Evolutionary conservation across 2,113 vertebrate species (phyloP).

Genomic region (Campylomormyrus numenius): DNA sequence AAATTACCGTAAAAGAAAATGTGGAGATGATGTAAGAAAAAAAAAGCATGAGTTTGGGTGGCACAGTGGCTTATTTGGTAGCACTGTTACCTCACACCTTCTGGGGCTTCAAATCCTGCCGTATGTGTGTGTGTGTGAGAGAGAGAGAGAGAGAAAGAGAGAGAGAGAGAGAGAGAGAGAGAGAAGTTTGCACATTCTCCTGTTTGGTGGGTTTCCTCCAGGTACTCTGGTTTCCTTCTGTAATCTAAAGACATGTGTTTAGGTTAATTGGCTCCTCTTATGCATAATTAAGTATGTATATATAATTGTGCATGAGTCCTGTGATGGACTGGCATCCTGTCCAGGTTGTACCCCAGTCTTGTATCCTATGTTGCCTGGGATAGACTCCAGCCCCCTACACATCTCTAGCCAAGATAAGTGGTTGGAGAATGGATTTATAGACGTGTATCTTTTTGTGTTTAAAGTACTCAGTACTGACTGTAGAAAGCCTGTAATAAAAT

Average conservation of each 20-base stretch:
- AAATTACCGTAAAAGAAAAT: background rate
- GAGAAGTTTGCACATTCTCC: background rate
- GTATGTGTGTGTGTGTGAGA: too few relatives aligned
- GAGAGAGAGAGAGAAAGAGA: too few relatives aligned
- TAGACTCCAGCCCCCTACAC: background rate
- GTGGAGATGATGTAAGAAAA: background rate
- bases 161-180: background rate
- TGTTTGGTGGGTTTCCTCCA: background rate
- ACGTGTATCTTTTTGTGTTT: background rate
- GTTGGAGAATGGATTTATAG: background rate
- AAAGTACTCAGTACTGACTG: background rate
- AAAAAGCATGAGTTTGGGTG: background rate
- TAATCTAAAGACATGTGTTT: background rate
- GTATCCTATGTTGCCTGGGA: background rate
- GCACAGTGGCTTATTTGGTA: background rate
- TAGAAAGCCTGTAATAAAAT: background rate
- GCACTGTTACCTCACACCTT: background rate
- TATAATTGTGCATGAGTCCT: background rate
- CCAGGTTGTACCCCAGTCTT: background rate
- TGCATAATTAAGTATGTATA: background rate
- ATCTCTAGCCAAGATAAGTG: background rate
- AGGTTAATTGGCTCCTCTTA: background rate
- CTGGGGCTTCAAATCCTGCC: background rate
- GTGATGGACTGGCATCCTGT: background rate
- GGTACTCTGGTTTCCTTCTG: background rate